Conservation (phyloP, 2,797 vertebrate genomes). For the Chiropotes sagulatus region DNA sequence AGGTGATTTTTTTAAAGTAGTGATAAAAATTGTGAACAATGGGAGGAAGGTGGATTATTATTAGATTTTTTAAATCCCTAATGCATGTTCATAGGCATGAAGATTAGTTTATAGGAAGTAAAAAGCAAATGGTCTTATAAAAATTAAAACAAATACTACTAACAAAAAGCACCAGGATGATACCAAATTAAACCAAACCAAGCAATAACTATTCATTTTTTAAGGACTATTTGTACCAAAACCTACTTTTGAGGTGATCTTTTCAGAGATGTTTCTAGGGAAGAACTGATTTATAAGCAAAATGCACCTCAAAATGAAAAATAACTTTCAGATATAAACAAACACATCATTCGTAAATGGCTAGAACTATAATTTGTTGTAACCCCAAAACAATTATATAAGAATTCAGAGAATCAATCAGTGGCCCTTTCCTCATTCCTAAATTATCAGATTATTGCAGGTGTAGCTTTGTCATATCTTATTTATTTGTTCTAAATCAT, state of each 20-base stretch:
- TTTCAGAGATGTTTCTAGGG: neutral
- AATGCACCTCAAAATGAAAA: slow-evolving; percentile 13
- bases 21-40: slow-evolving; percentile 15
- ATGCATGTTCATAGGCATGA: neutral
- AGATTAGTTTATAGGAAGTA: neutral
- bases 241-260: neutral
- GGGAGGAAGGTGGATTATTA: neutral
- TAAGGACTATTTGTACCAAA: neutral
- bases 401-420: neutral
- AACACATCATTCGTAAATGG: neutral
- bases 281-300: neutral
- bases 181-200: slow-evolving; percentile 1
- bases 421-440: neutral
- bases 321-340: slow-evolving; percentile 8
- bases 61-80: neutral
- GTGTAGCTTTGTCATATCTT: neutral
- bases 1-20: neutral
- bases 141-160: neutral
- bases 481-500: slow-evolving; percentile 11
- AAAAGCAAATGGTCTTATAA: neutral
- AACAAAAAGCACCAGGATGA: neutral
- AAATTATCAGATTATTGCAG: slow-evolving; percentile 12
- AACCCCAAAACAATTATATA: neutral
- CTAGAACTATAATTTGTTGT: neutral
- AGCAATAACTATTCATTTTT: slow-evolving; percentile 1